These are phyloP conservation scores for Mythimna pallens DNA, from an alignment of 2,888 invertebrate species.

Conservation along the genomic window DNA sequence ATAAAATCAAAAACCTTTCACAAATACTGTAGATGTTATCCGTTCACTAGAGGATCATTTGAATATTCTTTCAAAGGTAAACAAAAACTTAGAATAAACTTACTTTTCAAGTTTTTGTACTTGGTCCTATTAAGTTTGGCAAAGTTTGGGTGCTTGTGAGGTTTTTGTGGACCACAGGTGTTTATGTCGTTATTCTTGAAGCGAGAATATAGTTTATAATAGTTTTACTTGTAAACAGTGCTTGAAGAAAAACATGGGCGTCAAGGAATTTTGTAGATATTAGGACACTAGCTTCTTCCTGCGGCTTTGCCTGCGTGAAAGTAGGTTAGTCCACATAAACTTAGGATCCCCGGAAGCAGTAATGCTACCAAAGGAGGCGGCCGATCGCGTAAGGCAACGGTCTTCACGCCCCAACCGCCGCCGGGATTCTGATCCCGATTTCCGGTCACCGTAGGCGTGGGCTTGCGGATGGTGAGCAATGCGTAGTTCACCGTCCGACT, in stretches of 20 bases:
- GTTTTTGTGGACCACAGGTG: constrained; percentile 47
- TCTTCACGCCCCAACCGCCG: too few species aligned
- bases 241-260: constrained; percentile 2
- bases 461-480: too few species aligned
- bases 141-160: constrained; percentile 27
- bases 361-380: too few species aligned
- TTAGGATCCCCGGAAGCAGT: too few species aligned
- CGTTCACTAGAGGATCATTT: background rate
- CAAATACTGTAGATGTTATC: background rate
- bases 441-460: too few species aligned
- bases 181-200: constrained; percentile 23
- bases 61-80: constrained; percentile 10
- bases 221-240: constrained; percentile 28
- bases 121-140: constrained; percentile 21
- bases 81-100: constrained; percentile 17
- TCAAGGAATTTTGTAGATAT: too few species aligned
- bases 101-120: constrained; percentile 31
- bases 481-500: too few species aligned
- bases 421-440: too few species aligned
- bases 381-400: too few species aligned
- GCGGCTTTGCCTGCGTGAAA: too few species aligned
- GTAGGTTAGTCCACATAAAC: too few species aligned
- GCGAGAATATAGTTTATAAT: constrained; percentile 33
- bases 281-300: too few species aligned
- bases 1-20: background rate